Evolutionary conservation across 2,797 vertebrate species (phyloP).

Genomic region (Takifugu rubripes): DNA sequence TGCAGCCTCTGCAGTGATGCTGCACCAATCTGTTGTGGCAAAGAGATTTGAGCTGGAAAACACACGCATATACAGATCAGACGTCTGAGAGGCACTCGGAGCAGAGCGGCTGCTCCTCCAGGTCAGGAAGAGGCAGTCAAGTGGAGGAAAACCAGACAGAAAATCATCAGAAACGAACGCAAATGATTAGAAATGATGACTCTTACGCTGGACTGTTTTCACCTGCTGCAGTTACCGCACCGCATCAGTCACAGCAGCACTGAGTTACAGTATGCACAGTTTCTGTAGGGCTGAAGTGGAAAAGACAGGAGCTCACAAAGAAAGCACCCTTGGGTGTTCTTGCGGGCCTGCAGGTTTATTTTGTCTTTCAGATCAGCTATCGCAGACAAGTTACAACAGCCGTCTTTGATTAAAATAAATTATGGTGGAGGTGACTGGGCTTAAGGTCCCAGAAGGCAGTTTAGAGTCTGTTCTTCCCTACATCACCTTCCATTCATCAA

Average conservation of each 20-base stretch:
- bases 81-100: too few species aligned
- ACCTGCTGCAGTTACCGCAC: too few species aligned
- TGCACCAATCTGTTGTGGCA: too few species aligned
- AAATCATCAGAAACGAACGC: background rate
- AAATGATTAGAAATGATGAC: background rate
- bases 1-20: too few species aligned
- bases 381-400: slow-evolving; percentile 53
- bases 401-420: slow-evolving; percentile 63
- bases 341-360: slow-evolving; percentile 43
- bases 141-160: too few species aligned
- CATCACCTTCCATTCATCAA: slow-evolving; percentile 65
- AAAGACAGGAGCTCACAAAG: slow-evolving; percentile 28
- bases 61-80: too few species aligned
- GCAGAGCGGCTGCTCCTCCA: too few species aligned
- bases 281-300: slow-evolving; percentile 23
- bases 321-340: slow-evolving; percentile 37
- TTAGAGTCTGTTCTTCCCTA: slow-evolving; percentile 60
- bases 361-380: slow-evolving; percentile 55
- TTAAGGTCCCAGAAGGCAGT: slow-evolving; percentile 52
- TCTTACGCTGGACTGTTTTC: too few species aligned
- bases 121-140: too few species aligned
- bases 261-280: background rate
- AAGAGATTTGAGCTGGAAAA: too few species aligned
- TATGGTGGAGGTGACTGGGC: slow-evolving; percentile 61
- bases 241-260: too few species aligned